Evolutionary conservation across 2,888 invertebrate species (phyloP).

Genomic region (Hololepta plana): DNA sequence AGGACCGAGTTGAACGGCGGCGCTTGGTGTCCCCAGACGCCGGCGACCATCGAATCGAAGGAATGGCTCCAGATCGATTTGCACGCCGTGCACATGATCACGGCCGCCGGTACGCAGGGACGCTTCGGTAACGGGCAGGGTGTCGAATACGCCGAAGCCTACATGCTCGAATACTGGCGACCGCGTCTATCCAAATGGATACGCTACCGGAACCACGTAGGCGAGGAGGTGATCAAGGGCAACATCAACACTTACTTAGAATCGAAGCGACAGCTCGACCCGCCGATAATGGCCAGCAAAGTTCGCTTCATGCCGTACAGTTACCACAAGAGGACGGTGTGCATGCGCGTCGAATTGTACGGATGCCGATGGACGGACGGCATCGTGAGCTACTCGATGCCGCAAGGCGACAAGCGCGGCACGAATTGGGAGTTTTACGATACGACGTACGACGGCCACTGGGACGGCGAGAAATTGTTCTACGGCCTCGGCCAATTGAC

Average conservation of each 20-base stretch:
- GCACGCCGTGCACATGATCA: constrained; percentile 60
- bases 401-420: constrained; percentile 68
- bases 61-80: constrained; percentile 74
- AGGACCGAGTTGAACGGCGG: constrained; percentile 69
- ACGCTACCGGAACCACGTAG: constrained; percentile 53
- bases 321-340: constrained; percentile 66
- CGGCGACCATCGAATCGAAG: constrained; percentile 56
- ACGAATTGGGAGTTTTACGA: constrained; percentile 69
- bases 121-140: constrained; percentile 86
- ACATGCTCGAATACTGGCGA: constrained; percentile 70
- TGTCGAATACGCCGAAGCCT: constrained; percentile 70
- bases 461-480: constrained; percentile 54
- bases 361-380: constrained; percentile 78
- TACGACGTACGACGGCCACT: constrained; percentile 69
- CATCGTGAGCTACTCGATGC: constrained; percentile 71
- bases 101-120: constrained; percentile 68
- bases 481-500: constrained; percentile 73
- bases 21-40: constrained; percentile 81
- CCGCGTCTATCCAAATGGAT: constrained; percentile 67
- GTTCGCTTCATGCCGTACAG: constrained; percentile 76
- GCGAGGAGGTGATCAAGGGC: constrained; percentile 57
- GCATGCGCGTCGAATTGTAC: constrained; percentile 81
- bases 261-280: constrained; percentile 56
- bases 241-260: constrained; percentile 79
- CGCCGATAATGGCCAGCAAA: constrained; percentile 71